Evolutionary conservation across 2,797 vertebrate genomes (phyloP).

Genomic region (Dermochelys coriacea): DNA sequence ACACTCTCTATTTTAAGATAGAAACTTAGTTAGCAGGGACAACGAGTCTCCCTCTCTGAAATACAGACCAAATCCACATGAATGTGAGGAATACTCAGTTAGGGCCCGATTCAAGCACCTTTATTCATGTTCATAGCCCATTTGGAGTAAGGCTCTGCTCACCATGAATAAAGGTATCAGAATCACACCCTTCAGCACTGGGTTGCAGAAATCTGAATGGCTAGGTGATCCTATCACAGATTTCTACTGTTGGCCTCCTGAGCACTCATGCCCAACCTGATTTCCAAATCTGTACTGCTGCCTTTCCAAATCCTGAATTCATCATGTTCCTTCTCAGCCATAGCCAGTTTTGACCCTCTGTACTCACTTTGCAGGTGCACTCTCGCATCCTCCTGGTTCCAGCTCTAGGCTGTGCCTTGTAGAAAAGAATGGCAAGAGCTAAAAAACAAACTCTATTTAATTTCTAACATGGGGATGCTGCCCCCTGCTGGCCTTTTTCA

Average conservation of each 20-base stretch:
- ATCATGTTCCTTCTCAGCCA: slow-evolving; percentile 1
- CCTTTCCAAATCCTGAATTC: not conserved
- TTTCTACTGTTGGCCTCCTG: not conserved
- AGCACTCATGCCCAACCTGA: not conserved
- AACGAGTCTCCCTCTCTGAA: not conserved
- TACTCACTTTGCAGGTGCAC: slow-evolving; percentile 16
- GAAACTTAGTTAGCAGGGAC: not conserved
- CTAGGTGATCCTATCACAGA: not conserved
- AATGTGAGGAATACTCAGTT: not conserved
- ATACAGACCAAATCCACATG: accelerated
- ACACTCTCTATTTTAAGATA: not conserved
- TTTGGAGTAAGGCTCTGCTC: not conserved
- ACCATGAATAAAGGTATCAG: not conserved
- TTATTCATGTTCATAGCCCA: not conserved
- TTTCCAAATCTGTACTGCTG: not conserved
- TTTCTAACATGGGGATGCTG: slow-evolving; percentile 5
- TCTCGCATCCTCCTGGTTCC: slow-evolving; percentile 40
- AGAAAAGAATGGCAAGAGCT: slow-evolving; percentile 56
- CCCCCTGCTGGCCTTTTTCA: not conserved
- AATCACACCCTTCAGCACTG: not conserved
- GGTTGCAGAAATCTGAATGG: not conserved
- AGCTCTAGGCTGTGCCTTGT: not conserved
- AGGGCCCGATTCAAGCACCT: accelerated
- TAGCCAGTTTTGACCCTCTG: slow-evolving; percentile 3
- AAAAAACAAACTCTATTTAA: slow-evolving; percentile 20